A percentile compares a stretch with the other conserved stretches of the same genome.
phyloP scores from a whole-genome alignment of 1,140 invertebrate genomes.

The Solenopsis fugax region DNA sequence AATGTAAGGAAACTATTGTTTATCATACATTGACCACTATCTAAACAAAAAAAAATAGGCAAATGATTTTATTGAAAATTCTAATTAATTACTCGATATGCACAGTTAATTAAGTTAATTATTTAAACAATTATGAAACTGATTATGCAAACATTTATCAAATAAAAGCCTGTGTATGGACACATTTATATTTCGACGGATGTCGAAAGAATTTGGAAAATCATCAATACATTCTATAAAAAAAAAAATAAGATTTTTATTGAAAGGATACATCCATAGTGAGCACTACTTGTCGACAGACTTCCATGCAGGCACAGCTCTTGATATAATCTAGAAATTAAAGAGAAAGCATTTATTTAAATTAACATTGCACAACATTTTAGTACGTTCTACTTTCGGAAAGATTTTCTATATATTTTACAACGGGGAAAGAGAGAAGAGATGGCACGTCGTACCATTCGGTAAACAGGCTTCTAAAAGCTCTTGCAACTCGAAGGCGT shows the following conservation, averaged over 20 bases:
- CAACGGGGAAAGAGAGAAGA: conserved; percentile 25
- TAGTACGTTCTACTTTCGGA: not conserved
- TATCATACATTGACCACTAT: not conserved
- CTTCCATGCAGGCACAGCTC: conserved; percentile 96
- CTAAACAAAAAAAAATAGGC: not conserved
- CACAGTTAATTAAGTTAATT: not conserved
- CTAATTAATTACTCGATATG: not conserved
- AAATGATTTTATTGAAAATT: not conserved
- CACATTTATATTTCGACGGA: not conserved
- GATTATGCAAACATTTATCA: not conserved
- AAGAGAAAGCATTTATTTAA: conserved; percentile 25
- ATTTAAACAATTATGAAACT: not conserved
- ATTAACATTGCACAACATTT: not conserved
- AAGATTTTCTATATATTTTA: conserved; percentile 31
- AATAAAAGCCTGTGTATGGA: not conserved
- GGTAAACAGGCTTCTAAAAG: conserved; percentile 96
- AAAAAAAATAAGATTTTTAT: conserved; percentile 53
- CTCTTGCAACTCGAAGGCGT: conserved; percentile 97
- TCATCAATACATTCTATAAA: not conserved
- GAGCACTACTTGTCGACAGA: conserved; percentile 95
- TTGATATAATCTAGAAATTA: conserved; percentile 94
- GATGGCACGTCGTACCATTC: conserved; percentile 88
- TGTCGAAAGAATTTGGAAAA: not conserved
- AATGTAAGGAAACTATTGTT: conserved; percentile 65
- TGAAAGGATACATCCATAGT: conserved; percentile 93